These are phyloP conservation scores for Ptychodera flava DNA, from an alignment of 35 echinoderm and acorn worm genomes.

Conservation along the genomic window DNA sequence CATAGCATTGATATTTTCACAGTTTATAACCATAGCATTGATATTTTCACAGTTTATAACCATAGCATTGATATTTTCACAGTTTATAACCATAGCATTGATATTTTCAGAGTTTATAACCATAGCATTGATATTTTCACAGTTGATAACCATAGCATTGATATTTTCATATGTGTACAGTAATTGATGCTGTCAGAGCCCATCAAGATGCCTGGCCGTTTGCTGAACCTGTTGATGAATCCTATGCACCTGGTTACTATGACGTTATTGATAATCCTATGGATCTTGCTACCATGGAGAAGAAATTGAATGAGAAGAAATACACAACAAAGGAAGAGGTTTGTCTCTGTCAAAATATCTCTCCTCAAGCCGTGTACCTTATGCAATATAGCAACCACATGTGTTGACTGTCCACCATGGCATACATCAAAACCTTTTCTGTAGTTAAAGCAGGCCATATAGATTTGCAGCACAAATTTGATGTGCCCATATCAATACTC, in stretches of 20 bases:
- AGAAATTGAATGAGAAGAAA: conserved; percentile 73
- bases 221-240: conserved; percentile 77
- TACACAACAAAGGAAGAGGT: conserved; percentile 70
- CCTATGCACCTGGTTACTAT: conserved; percentile 79
- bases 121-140: no score
- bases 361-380: background rate
- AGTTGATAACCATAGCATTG: no score
- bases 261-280: conserved; percentile 82
- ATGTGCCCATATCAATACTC: background rate
- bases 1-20: no score
- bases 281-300: conserved; percentile 70
- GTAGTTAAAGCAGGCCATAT: background rate
- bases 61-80: no score
- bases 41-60: no score
- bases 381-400: background rate
- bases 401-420: background rate
- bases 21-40: no score
- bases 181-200: conserved; percentile 59
- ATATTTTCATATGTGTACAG: no score
- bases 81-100: no score
- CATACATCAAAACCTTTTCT: background rate
- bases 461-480: background rate
- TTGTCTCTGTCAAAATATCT: background rate
- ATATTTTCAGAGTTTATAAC: no score
- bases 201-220: conserved; percentile 91